A percentile compares a stretch with the other conserved stretches of the same genome.
Evolutionary conservation across 2,113 vertebrate species (phyloP).

Genomic region (Nothocercus nigrocapillus): DNA sequence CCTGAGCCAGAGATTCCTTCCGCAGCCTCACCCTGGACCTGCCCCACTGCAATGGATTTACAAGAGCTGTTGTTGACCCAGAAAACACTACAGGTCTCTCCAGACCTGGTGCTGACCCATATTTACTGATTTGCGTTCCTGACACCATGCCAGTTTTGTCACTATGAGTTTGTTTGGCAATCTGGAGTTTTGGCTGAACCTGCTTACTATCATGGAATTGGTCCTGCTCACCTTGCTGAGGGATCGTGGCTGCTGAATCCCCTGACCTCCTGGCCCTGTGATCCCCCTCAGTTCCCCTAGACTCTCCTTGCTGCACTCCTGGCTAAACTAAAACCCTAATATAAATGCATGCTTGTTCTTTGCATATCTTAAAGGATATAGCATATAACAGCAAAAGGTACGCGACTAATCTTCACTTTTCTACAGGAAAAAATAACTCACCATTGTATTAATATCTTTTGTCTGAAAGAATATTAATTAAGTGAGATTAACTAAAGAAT

Average conservation of each 20-base stretch:
- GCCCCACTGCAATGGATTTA: neutral
- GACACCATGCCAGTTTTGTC: neutral
- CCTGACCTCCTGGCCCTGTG: neutral
- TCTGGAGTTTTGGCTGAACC: neutral
- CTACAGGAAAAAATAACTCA: neutral
- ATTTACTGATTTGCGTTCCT: neutral
- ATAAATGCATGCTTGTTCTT: neutral
- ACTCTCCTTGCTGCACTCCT: neutral
- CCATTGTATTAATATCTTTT: neutral
- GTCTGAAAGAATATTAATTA: neutral
- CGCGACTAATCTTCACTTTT: neutral
- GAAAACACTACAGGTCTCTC: neutral
- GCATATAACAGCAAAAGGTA: neutral
- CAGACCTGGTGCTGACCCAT: neutral
- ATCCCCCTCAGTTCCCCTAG: neutral
- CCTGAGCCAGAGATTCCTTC: neutral
- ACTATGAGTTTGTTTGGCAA: neutral
- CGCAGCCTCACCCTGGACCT: neutral
- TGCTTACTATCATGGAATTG: neutral
- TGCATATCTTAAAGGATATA: neutral
- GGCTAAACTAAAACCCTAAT: neutral
- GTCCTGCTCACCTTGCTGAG: neutral
- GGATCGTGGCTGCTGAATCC: neutral
- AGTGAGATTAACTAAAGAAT: conserved; percentile 2
- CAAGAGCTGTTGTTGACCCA: neutral